Conservation (phyloP, 2,113 vertebrate genomes). For the Burhinus oedicnemus region DNA sequence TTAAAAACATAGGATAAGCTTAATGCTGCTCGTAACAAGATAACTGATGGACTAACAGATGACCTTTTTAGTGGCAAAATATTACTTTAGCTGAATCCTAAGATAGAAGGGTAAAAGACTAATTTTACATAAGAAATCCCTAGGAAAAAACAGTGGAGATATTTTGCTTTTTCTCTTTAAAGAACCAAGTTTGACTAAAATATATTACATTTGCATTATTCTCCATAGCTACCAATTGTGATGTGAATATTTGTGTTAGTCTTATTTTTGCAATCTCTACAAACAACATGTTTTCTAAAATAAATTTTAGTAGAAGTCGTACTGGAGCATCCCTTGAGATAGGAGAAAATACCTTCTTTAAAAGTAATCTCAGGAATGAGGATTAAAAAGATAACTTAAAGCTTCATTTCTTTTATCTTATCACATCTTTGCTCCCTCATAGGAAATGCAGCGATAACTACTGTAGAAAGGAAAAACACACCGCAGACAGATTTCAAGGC, state of each 20-base stretch:
- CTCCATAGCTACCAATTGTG: slow-evolving; percentile 9
- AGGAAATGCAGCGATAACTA: slow-evolving; percentile 59
- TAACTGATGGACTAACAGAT: not conserved
- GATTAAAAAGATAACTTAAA: slow-evolving; percentile 79
- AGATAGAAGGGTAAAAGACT: not conserved
- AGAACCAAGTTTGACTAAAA: slow-evolving; percentile 16
- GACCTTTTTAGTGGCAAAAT: not conserved
- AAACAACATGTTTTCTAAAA: slow-evolving; percentile 46
- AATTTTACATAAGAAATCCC: not conserved
- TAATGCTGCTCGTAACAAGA: not conserved
- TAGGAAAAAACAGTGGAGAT: not conserved
- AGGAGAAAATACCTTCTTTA: slow-evolving; percentile 69
- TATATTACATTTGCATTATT: slow-evolving; percentile 17
- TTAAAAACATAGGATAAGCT: not conserved
- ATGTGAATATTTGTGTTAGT: not conserved
- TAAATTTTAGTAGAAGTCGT: slow-evolving; percentile 47
- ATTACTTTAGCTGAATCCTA: not conserved
- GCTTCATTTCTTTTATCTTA: slow-evolving; percentile 80
- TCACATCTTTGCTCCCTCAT: slow-evolving; percentile 68
- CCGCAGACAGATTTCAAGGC: slow-evolving; percentile 32
- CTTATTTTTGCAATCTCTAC: slow-evolving; percentile 18
- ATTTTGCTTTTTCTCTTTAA: not conserved
- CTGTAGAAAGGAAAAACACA: slow-evolving; percentile 49
- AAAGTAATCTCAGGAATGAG: slow-evolving; percentile 76
- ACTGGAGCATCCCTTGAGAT: slow-evolving; percentile 68